Evolutionary conservation across 2,797 vertebrate species (phyloP).

Genomic region (Momotus momota): DNA sequence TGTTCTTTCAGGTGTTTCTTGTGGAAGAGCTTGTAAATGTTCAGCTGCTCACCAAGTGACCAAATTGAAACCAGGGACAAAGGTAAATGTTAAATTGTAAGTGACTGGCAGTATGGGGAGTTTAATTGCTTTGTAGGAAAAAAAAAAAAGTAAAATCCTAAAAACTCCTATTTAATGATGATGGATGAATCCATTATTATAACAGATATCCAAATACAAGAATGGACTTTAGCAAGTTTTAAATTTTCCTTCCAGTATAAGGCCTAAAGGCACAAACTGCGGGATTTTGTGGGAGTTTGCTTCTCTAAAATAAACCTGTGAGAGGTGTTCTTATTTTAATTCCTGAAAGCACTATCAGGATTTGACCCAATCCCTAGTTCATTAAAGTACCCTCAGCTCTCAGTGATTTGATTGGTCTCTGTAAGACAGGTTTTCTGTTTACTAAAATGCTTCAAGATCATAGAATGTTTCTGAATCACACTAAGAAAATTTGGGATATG

Average conservation of each 20-base stretch:
- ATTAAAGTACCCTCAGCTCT: not conserved
- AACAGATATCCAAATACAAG: not conserved
- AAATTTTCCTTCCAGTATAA: not conserved
- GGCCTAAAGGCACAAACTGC: not conserved
- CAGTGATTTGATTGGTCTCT: not conserved
- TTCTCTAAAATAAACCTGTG: not conserved
- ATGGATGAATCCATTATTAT: not conserved
- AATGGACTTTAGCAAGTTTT: not conserved
- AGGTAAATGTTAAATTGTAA: not conserved
- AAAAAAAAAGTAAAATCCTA: not conserved
- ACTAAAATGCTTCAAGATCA: not conserved
- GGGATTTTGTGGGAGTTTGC: not conserved
- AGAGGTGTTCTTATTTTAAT: not conserved
- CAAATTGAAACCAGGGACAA: not conserved
- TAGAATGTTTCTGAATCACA: not conserved
- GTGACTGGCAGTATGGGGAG: not conserved
- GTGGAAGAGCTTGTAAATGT: not conserved
- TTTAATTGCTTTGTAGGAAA: not conserved
- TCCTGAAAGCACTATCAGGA: not conserved
- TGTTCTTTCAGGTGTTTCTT: not conserved
- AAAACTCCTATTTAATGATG: not conserved
- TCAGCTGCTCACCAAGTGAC: not conserved
- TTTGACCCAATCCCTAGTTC: not conserved
- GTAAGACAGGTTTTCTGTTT: not conserved
- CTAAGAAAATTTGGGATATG: not conserved